These are phyloP conservation scores for Coilia nasus DNA, from an alignment of 2,797 vertebrate genomes.

Conservation along the genomic window DNA sequence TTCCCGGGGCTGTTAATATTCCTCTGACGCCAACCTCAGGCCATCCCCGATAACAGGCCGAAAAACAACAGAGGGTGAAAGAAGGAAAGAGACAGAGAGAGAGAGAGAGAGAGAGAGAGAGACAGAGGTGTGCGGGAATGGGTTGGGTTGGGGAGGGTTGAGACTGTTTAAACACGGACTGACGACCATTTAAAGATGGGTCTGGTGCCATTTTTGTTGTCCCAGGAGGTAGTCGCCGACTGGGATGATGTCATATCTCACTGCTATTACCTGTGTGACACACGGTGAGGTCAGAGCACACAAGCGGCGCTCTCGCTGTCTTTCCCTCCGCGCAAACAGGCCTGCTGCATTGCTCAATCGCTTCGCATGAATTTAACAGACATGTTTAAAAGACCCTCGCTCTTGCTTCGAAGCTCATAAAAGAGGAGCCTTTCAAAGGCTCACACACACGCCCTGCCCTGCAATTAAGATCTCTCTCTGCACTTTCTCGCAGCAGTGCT, in stretches of 20 bases:
- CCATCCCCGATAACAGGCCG: neutral
- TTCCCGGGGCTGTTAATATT: slow-evolving; percentile 45
- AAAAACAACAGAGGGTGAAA: neutral
- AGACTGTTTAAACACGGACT: slow-evolving; percentile 2
- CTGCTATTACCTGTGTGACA: slow-evolving; percentile 1
- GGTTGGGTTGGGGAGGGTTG: neutral
- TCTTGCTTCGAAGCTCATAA: neutral
- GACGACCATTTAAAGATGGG: neutral
- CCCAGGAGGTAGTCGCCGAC: neutral
- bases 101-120: neutral
- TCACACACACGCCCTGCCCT: neutral
- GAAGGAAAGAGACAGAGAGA: neutral
- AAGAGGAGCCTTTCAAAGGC: neutral
- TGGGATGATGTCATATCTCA: neutral
- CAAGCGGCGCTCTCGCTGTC: neutral
- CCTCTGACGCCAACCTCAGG: slow-evolving; percentile 37
- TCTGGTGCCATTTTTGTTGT: slow-evolving; percentile 8
- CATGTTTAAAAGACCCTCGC: neutral
- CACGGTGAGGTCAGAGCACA: neutral
- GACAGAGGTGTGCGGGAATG: too few relatives aligned
- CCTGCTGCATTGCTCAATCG: neutral
- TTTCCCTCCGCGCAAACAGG: neutral
- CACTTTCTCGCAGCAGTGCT: slow-evolving; percentile 51
- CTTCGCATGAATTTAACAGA: neutral
- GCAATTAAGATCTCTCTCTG: slow-evolving; percentile 10